phyloP scores from a whole-genome alignment of 2,113 vertebrate species.

The Asarcornis scutulata region DNA sequence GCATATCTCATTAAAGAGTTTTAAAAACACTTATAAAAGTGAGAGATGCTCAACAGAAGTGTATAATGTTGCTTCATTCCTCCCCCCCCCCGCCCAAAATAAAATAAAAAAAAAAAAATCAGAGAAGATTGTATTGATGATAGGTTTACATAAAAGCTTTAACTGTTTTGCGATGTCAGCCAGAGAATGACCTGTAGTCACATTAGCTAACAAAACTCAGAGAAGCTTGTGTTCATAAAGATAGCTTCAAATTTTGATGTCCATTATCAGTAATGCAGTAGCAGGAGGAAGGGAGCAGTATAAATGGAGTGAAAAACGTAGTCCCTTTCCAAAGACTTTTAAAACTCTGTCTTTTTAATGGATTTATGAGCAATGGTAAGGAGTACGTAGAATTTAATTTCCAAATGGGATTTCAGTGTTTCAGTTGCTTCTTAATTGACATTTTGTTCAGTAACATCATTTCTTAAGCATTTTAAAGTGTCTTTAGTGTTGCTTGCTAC shows the following conservation, averaged over 20 bases:
- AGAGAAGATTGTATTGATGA: neutral
- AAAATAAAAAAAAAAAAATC: no score
- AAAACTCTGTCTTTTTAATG: neutral
- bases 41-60: neutral
- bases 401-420: neutral
- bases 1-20: neutral
- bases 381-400: neutral
- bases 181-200: neutral
- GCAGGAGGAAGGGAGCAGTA: neutral
- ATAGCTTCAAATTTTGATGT: neutral
- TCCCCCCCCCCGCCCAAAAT: no score
- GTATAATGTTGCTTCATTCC: neutral
- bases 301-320: neutral
- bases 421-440: neutral
- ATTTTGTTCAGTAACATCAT: neutral
- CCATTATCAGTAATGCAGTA: neutral
- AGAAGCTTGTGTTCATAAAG: neutral
- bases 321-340: neutral
- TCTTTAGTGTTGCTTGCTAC: neutral
- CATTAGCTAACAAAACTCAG: neutral
- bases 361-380: neutral
- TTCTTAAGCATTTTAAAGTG: neutral
- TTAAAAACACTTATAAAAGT: neutral
- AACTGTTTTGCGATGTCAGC: neutral
- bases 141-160: neutral